A percentile compares a stretch with the other conserved stretches of the same genome.
Conservation (phyloP, 1,140 invertebrate species). For the Ips typographus region DNA sequence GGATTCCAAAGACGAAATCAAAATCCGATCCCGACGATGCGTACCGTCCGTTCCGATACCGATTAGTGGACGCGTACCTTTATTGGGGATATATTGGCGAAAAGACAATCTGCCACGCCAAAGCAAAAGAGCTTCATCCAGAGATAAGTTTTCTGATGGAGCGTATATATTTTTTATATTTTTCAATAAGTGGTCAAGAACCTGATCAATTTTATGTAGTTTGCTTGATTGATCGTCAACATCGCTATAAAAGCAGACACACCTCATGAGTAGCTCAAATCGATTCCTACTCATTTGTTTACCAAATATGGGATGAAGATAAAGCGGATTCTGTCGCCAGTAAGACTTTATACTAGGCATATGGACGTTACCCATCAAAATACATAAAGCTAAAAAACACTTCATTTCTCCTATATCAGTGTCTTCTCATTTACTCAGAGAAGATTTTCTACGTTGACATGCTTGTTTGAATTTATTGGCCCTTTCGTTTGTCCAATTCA, state of each 20-base stretch:
- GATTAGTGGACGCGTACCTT: no score
- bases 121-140: conserved; percentile 46
- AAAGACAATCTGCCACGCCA: conserved; percentile 45
- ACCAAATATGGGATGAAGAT: conserved; percentile 3
- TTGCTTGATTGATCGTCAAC: background rate
- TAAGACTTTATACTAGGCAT: conserved; percentile 11
- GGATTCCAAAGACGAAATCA: no score
- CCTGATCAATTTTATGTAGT: conserved; percentile 13
- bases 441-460: background rate
- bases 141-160: conserved; percentile 40
- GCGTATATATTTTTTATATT: conserved; percentile 36
- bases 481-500: background rate
- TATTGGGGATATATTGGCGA: conserved; percentile 43
- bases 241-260: conserved; percentile 17
- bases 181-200: conserved; percentile 9
- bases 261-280: background rate
- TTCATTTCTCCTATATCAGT: conserved; percentile 4
- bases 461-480: background rate
- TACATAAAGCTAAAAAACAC: conserved; percentile 8
- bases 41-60: no score
- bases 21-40: no score
- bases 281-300: background rate
- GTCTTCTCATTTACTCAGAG: background rate
- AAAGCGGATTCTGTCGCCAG: conserved; percentile 16
- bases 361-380: conserved; percentile 15